These are phyloP conservation scores for Adelphocoris suturalis DNA, from an alignment of 2,888 invertebrate genomes.

Conservation along the genomic window DNA sequence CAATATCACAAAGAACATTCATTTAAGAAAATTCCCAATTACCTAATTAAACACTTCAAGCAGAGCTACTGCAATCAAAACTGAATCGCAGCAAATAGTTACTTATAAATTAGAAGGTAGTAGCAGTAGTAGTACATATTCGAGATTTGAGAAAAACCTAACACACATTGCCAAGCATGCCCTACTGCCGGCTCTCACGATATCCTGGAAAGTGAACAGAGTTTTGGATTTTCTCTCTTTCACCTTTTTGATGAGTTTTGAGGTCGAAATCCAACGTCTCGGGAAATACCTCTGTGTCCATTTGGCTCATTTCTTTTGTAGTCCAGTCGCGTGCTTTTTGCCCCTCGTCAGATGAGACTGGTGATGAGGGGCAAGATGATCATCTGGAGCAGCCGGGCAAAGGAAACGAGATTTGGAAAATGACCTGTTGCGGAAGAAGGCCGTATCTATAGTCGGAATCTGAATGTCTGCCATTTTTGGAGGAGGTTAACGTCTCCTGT, in stretches of 20 bases:
- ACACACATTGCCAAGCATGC: neutral
- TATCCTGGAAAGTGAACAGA: neutral
- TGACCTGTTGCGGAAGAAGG: neutral
- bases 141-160: too few species aligned
- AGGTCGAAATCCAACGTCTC: neutral
- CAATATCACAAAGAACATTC: too few species aligned
- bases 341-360: slow-evolving; percentile 25
- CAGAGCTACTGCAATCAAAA: too few species aligned
- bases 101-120: too few species aligned
- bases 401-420: slow-evolving; percentile 1
- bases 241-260: slow-evolving; percentile 16
- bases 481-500: neutral
- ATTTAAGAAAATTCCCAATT: too few species aligned
- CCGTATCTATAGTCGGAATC: neutral
- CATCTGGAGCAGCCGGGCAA: slow-evolving; percentile 27
- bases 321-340: slow-evolving; percentile 9
- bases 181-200: neutral
- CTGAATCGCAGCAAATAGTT: too few species aligned
- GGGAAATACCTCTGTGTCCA: neutral
- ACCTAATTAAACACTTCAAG: too few species aligned
- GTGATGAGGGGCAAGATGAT: slow-evolving; percentile 16
- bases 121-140: too few species aligned
- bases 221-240: neutral
- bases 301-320: slow-evolving; percentile 42
- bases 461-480: neutral